A percentile compares a stretch with the other conserved stretches of the same genome.
Conservation (phyloP, 2,113 vertebrate genomes). For the Stegostoma tigrinum region DNA sequence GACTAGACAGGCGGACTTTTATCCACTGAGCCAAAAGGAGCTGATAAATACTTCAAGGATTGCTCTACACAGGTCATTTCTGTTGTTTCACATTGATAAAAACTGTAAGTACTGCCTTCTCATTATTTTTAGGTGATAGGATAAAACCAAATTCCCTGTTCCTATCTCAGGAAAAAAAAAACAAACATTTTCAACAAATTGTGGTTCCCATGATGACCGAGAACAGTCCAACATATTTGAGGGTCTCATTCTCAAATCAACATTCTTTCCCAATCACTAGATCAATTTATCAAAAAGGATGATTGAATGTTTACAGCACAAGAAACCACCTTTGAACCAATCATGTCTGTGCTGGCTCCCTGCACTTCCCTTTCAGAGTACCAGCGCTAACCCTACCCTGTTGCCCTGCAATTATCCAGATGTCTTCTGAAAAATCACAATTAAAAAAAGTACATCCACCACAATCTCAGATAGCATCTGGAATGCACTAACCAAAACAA, state of each 20-base stretch:
- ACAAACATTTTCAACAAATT: neutral
- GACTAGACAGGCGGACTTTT: too few relatives aligned
- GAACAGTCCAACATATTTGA: neutral
- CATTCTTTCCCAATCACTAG: neutral
- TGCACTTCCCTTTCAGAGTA: neutral
- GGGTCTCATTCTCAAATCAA: neutral
- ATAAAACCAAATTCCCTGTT: neutral
- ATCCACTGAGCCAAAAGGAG: neutral
- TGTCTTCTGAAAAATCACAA: neutral
- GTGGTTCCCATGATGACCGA: neutral
- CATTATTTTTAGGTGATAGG: neutral
- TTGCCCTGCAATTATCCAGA: neutral
- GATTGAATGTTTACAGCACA: neutral
- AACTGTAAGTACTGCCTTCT: neutral
- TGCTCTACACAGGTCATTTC: neutral
- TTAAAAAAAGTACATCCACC: neutral
- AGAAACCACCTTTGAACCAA: neutral
- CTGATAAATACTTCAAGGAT: neutral
- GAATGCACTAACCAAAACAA: neutral
- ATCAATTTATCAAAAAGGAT: neutral
- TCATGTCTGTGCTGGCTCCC: neutral
- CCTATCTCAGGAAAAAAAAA: neutral
- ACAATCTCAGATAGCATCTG: too few relatives aligned
- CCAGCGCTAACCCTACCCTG: neutral
- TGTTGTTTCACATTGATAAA: neutral